A percentile compares a stretch with the other conserved stretches of the same genome.
Evolutionary conservation across 2,888 invertebrate genomes (phyloP).

Genomic region (Drosophila vallismaia): DNA sequence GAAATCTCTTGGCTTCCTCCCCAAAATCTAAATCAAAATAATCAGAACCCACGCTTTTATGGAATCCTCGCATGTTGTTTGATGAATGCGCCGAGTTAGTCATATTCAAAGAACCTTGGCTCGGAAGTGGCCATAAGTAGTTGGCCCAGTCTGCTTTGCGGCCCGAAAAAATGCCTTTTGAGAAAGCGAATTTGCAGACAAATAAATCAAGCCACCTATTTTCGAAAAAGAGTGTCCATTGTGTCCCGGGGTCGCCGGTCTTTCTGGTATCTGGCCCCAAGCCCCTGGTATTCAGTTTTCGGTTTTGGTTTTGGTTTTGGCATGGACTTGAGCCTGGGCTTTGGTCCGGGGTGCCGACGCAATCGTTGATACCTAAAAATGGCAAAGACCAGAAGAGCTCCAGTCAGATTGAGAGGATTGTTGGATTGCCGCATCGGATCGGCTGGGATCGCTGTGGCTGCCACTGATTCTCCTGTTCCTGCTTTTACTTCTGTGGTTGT

Average conservation of each 20-base stretch:
- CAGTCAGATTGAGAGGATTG: slow-evolving; percentile 70
- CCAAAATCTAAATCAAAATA: slow-evolving; percentile 12
- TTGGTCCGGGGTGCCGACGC: slow-evolving; percentile 67
- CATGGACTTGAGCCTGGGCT: slow-evolving; percentile 10
- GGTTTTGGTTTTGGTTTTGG: slow-evolving; percentile 20
- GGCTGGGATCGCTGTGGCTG: slow-evolving; percentile 36
- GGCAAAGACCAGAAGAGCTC: slow-evolving; percentile 49
- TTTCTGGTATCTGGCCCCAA: slow-evolving; percentile 21
- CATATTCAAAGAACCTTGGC: slow-evolving; percentile 60
- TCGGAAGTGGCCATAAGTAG: slow-evolving; percentile 66
- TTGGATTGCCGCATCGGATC: slow-evolving; percentile 21
- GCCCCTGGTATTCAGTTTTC: slow-evolving; percentile 13
- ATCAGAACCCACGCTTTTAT: slow-evolving; percentile 17
- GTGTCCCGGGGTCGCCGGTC: slow-evolving; percentile 57
- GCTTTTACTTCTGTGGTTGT: slow-evolving; percentile 61
- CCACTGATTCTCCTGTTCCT: slow-evolving; percentile 30
- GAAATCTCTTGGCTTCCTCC: not conserved
- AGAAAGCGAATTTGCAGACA: slow-evolving; percentile 80
- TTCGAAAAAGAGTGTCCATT: slow-evolving; percentile 70
- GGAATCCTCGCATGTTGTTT: slow-evolving; percentile 19
- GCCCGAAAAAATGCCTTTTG: slow-evolving; percentile 72
- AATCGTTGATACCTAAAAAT: slow-evolving; percentile 64
- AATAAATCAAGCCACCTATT: slow-evolving; percentile 82
- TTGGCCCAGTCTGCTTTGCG: slow-evolving; percentile 53
- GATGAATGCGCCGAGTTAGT: slow-evolving; percentile 48